These are phyloP conservation scores for Notocelia uddmanniana DNA, from an alignment of 2,888 invertebrate genomes.

Conservation along the genomic window DNA sequence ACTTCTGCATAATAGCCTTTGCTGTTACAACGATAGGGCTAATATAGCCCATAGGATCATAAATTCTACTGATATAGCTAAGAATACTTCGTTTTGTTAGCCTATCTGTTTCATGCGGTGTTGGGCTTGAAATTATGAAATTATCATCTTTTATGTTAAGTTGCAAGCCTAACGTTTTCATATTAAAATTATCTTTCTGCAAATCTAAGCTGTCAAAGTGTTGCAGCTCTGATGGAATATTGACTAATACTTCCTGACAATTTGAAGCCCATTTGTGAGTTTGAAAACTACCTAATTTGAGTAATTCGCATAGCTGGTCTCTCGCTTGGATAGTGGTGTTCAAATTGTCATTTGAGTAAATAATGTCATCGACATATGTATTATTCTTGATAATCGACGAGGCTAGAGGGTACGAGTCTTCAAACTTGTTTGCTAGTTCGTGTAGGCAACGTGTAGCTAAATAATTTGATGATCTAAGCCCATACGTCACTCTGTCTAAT, in stretches of 20 bases:
- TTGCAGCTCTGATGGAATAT: background rate
- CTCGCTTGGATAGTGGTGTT: background rate
- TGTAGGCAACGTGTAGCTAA: constrained; percentile 44
- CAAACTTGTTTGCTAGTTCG: constrained; percentile 38
- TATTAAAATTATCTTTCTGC: constrained; percentile 5
- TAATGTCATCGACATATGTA: constrained; percentile 45
- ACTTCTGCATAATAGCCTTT: too few relatives aligned
- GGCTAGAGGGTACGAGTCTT: constrained; percentile 24
- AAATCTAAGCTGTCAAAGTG: constrained; percentile 5
- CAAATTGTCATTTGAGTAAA: constrained; percentile 20
- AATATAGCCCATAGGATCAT: background rate
- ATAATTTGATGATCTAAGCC: constrained; percentile 37
- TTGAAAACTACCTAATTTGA: constrained; percentile 16
- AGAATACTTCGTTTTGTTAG: constrained; percentile 3
- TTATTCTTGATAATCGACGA: constrained; percentile 35
- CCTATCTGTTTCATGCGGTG: background rate
- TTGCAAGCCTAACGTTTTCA: constrained; percentile 3
- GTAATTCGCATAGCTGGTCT: background rate
- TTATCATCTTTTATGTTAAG: constrained; percentile 8
- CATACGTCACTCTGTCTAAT: constrained; percentile 44
- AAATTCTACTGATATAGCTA: constrained; percentile 6
- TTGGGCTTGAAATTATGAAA: constrained; percentile 6
- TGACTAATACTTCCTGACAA: background rate
- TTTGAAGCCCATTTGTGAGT: constrained; percentile 27
- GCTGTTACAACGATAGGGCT: too few relatives aligned